phyloP scores from a whole-genome alignment of 1,140 invertebrate species.

The Liolophura sinensis region DNA sequence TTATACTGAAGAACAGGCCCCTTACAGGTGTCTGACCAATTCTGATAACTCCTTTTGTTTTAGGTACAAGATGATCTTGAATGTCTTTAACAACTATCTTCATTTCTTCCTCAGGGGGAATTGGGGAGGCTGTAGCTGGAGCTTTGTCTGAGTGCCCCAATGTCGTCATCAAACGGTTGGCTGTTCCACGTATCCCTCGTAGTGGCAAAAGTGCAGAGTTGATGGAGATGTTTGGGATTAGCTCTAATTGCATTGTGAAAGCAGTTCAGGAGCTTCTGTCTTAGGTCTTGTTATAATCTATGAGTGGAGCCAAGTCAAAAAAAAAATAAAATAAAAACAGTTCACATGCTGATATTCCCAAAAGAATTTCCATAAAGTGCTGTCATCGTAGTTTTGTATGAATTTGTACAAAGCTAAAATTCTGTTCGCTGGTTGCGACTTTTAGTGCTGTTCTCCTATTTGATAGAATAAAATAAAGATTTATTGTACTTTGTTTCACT shows the following conservation, averaged over 20 bases:
- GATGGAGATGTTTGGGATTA: slow-evolving; percentile 88
- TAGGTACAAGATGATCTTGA: background rate
- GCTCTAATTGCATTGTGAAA: slow-evolving; percentile 75
- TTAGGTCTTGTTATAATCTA: no score
- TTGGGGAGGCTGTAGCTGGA: slow-evolving; percentile 91
- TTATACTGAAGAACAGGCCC: background rate
- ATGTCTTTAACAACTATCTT: background rate
- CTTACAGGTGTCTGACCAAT: background rate
- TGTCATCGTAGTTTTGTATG: no score
- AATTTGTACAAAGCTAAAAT: no score
- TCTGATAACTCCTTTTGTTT: no score
- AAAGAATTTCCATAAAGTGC: no score
- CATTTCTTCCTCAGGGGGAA: slow-evolving; percentile 70
- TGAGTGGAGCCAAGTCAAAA: no score
- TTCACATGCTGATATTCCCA: no score
- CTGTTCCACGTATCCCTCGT: slow-evolving; percentile 83
- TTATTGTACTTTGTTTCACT: no score
- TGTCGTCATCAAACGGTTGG: slow-evolving; percentile 82
- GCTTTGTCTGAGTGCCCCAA: slow-evolving; percentile 75
- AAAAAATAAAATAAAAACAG: no score
- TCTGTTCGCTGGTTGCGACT: no score
- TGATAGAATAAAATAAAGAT: no score
- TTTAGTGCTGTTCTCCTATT: no score
- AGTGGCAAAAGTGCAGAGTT: slow-evolving; percentile 86
- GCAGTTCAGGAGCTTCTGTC: slow-evolving; percentile 62